A percentile compares a stretch with the other conserved stretches of the same genome.
phyloP scores from a whole-genome alignment of 2,797 vertebrate genomes.

The Pipistrellus pipistrellus region DNA sequence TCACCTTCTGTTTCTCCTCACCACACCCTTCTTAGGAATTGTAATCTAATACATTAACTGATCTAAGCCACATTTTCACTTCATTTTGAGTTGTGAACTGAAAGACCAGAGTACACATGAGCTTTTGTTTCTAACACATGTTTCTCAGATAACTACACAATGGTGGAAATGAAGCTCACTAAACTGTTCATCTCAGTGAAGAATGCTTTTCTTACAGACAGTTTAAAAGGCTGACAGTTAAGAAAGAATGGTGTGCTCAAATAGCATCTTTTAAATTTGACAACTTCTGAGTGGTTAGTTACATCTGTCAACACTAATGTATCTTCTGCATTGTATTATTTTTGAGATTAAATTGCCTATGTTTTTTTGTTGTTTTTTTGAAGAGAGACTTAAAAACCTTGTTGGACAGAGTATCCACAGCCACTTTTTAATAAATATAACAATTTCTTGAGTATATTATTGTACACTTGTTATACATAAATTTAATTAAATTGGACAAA shows the following conservation, averaged over 20 bases:
- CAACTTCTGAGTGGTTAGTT: constrained; percentile 28
- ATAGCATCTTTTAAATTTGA: constrained; percentile 41
- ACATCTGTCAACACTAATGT: not conserved
- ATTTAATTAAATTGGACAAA: constrained; percentile 27
- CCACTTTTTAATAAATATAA: not conserved
- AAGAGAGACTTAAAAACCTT: constrained; percentile 22
- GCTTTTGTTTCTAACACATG: constrained; percentile 49
- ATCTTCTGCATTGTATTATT: constrained; percentile 21
- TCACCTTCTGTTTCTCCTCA: constrained; percentile 57
- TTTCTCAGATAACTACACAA: not conserved
- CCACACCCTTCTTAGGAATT: constrained; percentile 80
- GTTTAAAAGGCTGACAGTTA: not conserved
- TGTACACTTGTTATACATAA: not conserved
- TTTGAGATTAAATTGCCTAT: constrained; percentile 27
- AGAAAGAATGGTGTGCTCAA: constrained; percentile 25
- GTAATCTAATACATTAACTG: constrained; percentile 70
- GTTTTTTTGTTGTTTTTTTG: not conserved
- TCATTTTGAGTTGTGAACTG: constrained; percentile 70
- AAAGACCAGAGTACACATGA: not conserved
- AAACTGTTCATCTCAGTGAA: not conserved
- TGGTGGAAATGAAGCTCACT: not conserved
- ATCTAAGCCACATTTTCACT: constrained; percentile 72
- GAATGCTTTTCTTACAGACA: not conserved
- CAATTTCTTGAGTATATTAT: not conserved
- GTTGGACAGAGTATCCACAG: not conserved